Conservation (phyloP, 2,888 invertebrate species). For the Drosophila gaucha region DNA sequence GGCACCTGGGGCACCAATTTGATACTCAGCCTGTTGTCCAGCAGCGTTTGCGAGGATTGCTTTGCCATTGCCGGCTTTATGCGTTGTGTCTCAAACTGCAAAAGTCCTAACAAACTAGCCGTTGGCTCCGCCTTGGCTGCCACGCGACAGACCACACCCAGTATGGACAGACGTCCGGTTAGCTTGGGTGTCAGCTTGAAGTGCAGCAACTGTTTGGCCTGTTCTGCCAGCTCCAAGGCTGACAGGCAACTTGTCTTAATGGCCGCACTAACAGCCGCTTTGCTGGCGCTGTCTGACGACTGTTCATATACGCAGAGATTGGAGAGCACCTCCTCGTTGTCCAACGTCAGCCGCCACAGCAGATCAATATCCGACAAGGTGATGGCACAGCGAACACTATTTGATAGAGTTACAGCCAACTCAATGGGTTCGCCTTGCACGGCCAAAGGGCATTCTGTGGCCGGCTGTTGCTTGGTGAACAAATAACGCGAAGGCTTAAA, state of each 20-base stretch:
- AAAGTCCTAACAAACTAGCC: conserved; percentile 78
- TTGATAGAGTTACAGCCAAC: conserved; percentile 86
- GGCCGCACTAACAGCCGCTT: conserved; percentile 78
- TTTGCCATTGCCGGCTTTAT: conserved; percentile 72
- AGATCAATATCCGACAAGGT: conserved; percentile 82
- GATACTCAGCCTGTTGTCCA: conserved; percentile 90
- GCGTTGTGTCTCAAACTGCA: conserved; percentile 82
- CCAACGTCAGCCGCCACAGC: conserved; percentile 83
- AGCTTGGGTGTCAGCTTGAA: conserved; percentile 90
- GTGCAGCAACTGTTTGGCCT: conserved; percentile 87
- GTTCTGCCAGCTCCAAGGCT: conserved; percentile 81
- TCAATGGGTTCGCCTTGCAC: conserved; percentile 93
- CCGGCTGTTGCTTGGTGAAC: conserved; percentile 89
- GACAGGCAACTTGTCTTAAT: conserved; percentile 80
- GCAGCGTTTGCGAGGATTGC: conserved; percentile 67
- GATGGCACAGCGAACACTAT: conserved; percentile 87
- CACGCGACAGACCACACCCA: conserved; percentile 88
- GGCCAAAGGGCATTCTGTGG: conserved; percentile 88
- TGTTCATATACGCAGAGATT: conserved; percentile 84
- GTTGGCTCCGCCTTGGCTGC: conserved; percentile 82
- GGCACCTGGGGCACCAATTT: conserved; percentile 92
- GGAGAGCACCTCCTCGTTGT: conserved; percentile 83
- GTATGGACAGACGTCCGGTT: conserved; percentile 90
- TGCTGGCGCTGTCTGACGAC: conserved; percentile 73
- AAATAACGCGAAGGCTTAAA: conserved; percentile 92